These are phyloP conservation scores for Tortrix viridana DNA, from an alignment of 2,888 invertebrate species.

Conservation along the genomic window DNA sequence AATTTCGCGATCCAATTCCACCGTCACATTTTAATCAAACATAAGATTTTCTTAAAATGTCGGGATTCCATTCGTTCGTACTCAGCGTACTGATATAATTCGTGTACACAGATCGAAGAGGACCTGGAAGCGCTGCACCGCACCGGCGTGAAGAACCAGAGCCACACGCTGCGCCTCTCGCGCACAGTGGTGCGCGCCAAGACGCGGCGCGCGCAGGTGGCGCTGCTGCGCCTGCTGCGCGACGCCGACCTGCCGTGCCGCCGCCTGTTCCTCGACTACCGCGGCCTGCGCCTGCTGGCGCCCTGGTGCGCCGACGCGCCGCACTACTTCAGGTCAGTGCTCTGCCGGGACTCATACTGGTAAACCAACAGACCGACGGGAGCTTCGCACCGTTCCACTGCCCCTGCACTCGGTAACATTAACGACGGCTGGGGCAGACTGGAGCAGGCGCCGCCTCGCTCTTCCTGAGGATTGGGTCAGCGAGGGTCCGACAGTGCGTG, in stretches of 20 bases:
- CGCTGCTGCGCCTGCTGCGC: constrained; percentile 90
- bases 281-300: constrained; percentile 94
- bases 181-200: constrained; percentile 97
- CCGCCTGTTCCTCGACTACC: constrained; percentile 95
- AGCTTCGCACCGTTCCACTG: too few relatives aligned
- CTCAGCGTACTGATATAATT: background rate
- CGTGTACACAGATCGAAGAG: constrained; percentile 88
- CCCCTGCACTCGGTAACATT: too few relatives aligned
- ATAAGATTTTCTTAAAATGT: too few relatives aligned
- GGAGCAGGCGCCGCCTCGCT: too few relatives aligned
- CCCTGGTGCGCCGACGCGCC: constrained; percentile 95
- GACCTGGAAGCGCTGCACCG: constrained; percentile 92
- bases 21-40: too few relatives aligned
- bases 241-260: constrained; percentile 92
- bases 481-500: too few relatives aligned
- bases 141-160: constrained; percentile 93
- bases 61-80: too few relatives aligned
- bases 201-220: constrained; percentile 89
- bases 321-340: constrained; percentile 66
- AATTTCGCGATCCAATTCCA: too few relatives aligned
- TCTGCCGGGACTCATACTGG: too few relatives aligned
- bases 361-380: too few relatives aligned
- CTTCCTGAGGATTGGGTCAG: too few relatives aligned
- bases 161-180: constrained; percentile 94
- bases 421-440: too few relatives aligned